phyloP scores from a whole-genome alignment of 2,113 vertebrate species.

The Myodes glareolus region DNA sequence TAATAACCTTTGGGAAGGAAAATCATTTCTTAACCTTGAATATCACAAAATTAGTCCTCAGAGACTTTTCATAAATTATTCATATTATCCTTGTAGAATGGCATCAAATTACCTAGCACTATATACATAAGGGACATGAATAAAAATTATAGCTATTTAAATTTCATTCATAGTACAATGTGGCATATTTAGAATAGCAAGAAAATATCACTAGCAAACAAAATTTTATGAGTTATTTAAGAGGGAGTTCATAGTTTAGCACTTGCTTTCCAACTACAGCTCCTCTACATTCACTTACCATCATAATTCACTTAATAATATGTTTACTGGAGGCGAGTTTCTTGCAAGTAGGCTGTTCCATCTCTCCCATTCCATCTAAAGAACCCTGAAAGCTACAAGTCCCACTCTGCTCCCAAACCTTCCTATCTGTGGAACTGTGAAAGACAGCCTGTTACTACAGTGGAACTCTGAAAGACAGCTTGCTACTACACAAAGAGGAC shows the following conservation, averaged over 20 bases:
- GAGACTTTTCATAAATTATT: slow-evolving; percentile 83
- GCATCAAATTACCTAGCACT: slow-evolving; percentile 74
- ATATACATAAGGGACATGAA: slow-evolving; percentile 70
- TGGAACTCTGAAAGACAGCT: too few relatives aligned
- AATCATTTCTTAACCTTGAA: slow-evolving; percentile 82
- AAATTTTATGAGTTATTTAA: slow-evolving; percentile 31
- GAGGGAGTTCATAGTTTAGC: slow-evolving; percentile 21
- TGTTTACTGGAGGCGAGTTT: slow-evolving; percentile 24
- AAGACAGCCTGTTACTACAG: too few relatives aligned
- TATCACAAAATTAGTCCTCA: slow-evolving; percentile 71
- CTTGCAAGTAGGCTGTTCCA: too few relatives aligned
- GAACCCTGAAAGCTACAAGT: too few relatives aligned
- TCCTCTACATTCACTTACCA: slow-evolving; percentile 51
- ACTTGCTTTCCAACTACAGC: neutral
- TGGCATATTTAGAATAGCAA: slow-evolving; percentile 39
- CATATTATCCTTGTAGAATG: slow-evolving; percentile 79
- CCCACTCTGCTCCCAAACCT: too few relatives aligned
- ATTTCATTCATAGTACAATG: slow-evolving; percentile 68
- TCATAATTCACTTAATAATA: slow-evolving; percentile 72
- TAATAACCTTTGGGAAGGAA: slow-evolving; percentile 60
- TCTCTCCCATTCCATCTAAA: too few relatives aligned
- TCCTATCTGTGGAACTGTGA: too few relatives aligned
- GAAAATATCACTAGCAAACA: slow-evolving; percentile 25
- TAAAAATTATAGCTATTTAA: slow-evolving; percentile 70
- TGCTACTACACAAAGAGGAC: too few relatives aligned